Evolutionary conservation across 2,113 vertebrate species (phyloP).

Genomic region (Pseudonaja textilis): DNA sequence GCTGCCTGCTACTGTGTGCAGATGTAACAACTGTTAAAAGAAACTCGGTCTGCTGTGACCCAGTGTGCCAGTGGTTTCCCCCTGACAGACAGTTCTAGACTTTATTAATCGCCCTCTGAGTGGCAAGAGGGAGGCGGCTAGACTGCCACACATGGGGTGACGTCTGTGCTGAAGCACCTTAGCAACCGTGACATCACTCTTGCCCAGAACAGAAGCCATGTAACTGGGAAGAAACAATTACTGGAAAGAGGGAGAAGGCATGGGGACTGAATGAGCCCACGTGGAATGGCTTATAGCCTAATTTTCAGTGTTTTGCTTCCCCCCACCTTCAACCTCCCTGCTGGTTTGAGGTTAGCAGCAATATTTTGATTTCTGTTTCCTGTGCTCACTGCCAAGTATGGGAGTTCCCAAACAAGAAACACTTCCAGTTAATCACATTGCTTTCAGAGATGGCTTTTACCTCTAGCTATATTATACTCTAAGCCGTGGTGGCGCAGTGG

Average conservation of each 20-base stretch:
- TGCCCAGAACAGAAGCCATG: conserved; percentile 9
- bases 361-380: neutral
- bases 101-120: neutral
- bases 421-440: neutral
- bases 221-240: neutral
- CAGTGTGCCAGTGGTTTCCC: neutral
- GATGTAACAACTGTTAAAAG: conserved; percentile 3
- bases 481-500: neutral
- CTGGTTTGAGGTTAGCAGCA: neutral
- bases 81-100: neutral
- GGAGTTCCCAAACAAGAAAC: neutral
- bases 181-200: neutral
- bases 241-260: neutral
- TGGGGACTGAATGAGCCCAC: neutral
- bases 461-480: neutral
- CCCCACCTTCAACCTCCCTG: too few relatives aligned
- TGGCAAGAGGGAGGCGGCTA: neutral
- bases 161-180: neutral
- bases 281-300: neutral
- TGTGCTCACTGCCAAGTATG: neutral
- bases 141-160: neutral
- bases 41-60: neutral
- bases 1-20: neutral
- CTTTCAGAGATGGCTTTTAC: neutral
- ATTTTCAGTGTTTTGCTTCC: neutral